Conservation (phyloP, 2,113 vertebrate genomes). For the Sardina pilchardus region DNA sequence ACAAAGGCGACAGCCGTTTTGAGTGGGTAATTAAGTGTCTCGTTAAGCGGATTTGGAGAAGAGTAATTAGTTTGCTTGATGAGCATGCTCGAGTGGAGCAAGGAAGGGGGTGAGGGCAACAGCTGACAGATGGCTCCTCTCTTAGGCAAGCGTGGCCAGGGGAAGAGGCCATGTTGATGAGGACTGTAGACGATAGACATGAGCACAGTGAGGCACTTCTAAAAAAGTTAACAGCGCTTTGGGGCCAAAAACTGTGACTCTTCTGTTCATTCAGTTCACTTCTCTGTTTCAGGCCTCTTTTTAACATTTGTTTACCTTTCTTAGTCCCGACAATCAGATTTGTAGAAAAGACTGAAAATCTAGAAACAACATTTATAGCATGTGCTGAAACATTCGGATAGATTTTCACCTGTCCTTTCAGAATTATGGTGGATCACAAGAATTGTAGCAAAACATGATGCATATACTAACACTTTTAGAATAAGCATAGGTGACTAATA, state of each 20-base stretch:
- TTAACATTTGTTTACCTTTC: neutral
- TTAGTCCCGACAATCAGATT: neutral
- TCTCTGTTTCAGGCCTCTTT: neutral
- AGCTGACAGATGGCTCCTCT: constrained; percentile 25
- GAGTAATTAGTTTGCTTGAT: constrained; percentile 55
- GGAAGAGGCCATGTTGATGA: neutral
- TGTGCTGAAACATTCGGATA: no score
- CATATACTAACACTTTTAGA: no score
- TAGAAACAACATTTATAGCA: no score
- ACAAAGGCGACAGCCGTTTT: constrained; percentile 32
- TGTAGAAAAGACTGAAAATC: no score
- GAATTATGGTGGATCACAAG: no score
- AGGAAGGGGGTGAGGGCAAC: neutral
- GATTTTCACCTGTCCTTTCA: no score
- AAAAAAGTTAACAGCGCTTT: neutral
- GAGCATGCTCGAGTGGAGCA: constrained; percentile 38
- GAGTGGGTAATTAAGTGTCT: constrained; percentile 52
- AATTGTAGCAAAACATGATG: no score
- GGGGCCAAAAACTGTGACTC: no score
- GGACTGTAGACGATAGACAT: neutral
- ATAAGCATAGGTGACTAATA: no score
- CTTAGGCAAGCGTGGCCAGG: neutral
- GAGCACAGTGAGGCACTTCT: neutral
- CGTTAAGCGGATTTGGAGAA: constrained; percentile 51
- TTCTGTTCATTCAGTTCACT: neutral